Evolutionary conservation across 2,113 vertebrate species (phyloP).

Genomic region (Atractosteus spatula): DNA sequence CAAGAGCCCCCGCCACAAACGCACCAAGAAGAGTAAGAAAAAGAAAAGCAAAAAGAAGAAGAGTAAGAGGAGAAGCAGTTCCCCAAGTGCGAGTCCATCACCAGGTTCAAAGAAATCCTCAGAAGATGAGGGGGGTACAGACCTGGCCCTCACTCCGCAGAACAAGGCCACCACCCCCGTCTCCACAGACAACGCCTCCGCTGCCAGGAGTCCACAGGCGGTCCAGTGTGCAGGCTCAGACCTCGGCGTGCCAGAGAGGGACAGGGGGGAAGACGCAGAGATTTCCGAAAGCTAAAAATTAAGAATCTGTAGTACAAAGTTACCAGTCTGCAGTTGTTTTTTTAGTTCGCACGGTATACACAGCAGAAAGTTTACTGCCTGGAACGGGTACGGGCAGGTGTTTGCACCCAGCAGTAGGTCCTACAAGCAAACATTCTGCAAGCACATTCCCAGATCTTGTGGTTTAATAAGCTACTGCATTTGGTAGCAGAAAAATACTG

Average conservation of each 20-base stretch:
- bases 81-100: conserved; percentile 39
- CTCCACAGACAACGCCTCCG: background rate
- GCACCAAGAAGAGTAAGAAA: conserved; percentile 65
- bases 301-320: no score
- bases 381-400: no score
- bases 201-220: background rate
- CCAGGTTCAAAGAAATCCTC: conserved; percentile 48
- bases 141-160: background rate
- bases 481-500: no score
- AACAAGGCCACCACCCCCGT: background rate
- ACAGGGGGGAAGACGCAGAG: background rate
- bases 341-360: no score
- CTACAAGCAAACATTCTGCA: no score
- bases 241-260: background rate
- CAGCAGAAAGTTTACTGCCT: no score
- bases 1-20: conserved; percentile 46
- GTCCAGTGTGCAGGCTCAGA: background rate
- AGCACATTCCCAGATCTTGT: no score
- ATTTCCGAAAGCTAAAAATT: no score
- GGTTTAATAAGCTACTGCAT: no score
- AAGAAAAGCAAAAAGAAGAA: conserved; percentile 68
- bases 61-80: conserved; percentile 49
- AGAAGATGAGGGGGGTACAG: conserved; percentile 18
- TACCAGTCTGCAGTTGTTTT: no score
- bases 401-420: no score